phyloP scores from a whole-genome alignment of 2,797 vertebrate species.

The Cuniculus paca region DNA sequence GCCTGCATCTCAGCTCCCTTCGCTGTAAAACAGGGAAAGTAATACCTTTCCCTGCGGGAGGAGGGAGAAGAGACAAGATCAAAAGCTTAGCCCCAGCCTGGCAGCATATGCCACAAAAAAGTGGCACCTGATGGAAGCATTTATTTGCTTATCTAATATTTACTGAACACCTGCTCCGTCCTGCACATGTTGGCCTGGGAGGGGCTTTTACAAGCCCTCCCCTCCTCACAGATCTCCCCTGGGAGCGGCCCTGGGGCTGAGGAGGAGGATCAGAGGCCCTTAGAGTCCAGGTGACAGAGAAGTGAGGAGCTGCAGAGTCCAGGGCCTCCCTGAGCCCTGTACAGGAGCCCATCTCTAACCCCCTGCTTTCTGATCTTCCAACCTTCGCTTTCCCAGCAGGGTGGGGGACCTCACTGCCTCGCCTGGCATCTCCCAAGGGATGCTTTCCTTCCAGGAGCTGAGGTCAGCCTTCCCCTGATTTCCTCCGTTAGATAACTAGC shows the following conservation, averaged over 20 bases:
- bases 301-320: not conserved
- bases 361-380: not conserved
- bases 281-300: not conserved
- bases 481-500: not conserved
- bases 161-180: not conserved
- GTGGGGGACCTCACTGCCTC: not conserved
- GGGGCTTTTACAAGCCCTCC: not conserved
- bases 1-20: not conserved
- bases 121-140: not conserved
- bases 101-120: not conserved
- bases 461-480: not conserved
- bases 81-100: not conserved
- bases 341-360: not conserved
- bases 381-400: not conserved
- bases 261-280: not conserved
- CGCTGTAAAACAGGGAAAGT: not conserved
- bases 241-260: not conserved
- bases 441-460: not conserved
- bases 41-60: not conserved
- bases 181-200: not conserved
- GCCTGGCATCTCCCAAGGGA: not conserved
- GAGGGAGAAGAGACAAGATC: not conserved
- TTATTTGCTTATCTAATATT: not conserved
- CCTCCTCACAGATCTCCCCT: not conserved
- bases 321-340: not conserved